Evolutionary conservation across 2,797 vertebrate genomes (phyloP), one percentile per base, ranked within the genome.

Genomic region (Tadarida brasiliensis): DNA sequence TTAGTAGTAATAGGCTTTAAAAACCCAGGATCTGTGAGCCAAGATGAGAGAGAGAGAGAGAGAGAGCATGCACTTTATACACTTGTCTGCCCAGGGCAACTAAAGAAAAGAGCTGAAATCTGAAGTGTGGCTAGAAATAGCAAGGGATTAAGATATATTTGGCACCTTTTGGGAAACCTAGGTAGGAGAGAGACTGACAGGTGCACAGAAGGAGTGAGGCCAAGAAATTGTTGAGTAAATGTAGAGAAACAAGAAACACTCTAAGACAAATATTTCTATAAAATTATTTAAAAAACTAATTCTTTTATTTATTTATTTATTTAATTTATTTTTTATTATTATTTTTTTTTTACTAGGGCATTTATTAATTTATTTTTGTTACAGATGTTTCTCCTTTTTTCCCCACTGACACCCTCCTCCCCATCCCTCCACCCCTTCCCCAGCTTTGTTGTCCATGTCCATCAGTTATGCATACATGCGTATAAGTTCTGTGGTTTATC

Each of bases 41-140:
- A 33, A 83, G 59, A 8, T 76, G 28, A 54, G 22, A 57, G 12
- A 71, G 12, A 71, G 6, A 81, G 56, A 33, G 49, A 56, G 49
- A 8, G 51, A 28, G 2, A 14, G 1, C 67, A 19, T 26, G 30
- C 33, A 28, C 56, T 59, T 82, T 76, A 30, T 59, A 24, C 54
- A n/a, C 9, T 86, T 76, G 54, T 49, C 84, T 63, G 30, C 54
- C 44, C 22, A 22, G 59, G n/a, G 63, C n/a, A 82, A 81, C 44
- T 65, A 22, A 89, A 76, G 47, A 35, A 44, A 68, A 44, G 20
- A 87, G 56, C 54, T 82, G n/a, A 73, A 78, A 63, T 76, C 59
- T 5, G 77, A 93, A 87, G 51, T n/a, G 54, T 17, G 5, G 16
- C 22, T 84, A 81, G 78, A 96, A 81, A 96, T 70, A 70, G 78